Base-by-base conservation (phyloP, 1,140 invertebrate species). In the Bradynema listronoti region DNA sequence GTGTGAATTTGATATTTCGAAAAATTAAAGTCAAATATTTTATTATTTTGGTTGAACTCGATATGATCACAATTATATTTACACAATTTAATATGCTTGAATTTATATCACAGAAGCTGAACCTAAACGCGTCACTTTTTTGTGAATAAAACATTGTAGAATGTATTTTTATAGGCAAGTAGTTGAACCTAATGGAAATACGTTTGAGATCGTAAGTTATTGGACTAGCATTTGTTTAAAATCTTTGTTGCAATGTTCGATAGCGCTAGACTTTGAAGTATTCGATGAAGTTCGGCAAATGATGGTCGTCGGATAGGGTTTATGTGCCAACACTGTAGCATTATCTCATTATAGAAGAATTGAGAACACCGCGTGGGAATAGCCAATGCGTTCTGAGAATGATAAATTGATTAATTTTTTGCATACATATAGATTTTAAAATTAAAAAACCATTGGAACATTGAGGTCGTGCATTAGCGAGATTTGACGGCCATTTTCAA, bases 241-340 rank as follows among this genome's bases (percentile, higher is more conserved):
- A 43, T 3, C 3, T 43, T 43, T 43, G 42, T 3, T 6, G 42
- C 42, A 22, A 43, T 43, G 22, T 43, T 43, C 47, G 14, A 30
- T n/a, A 54, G 25, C 16, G 55, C n/a, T 22, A 56, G 32, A 27
- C 61, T 59, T 61, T 59, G 57, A 16, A 59, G 22, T 1, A 39
- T 22, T 22, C 27, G 16, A 45, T 59, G 57, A 6, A 59, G 25
- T 34, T 59, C 27, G 4, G 56, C 16, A 27, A 62, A 61, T 14
- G 54, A 27, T 51, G 56, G 57, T 39, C 57, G 58, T 25, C 19
- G 24, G 16, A 39, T 32, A 39, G 24, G 22, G 2, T 43, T 30
- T 16, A 24, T 25, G 7, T 49, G 24, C 62, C 53, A 59, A 30
- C 51, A 60, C 34, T 25, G 24, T 19, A 1, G 27, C 11, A 55